Conservation (phyloP, 2,888 invertebrate genomes). For the Aspidiotus rigidus region DNA sequence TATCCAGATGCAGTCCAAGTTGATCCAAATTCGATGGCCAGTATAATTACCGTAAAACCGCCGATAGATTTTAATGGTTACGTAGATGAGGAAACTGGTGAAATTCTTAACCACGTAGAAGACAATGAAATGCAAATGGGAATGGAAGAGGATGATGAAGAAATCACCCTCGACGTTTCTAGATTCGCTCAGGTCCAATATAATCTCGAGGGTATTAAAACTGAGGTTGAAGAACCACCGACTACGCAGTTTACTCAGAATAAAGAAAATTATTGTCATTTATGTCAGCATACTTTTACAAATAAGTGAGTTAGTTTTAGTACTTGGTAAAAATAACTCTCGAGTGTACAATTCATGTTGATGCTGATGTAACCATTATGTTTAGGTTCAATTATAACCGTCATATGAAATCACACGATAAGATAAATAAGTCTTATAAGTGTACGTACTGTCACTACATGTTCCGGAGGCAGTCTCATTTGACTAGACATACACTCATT, state of each 20-base stretch:
- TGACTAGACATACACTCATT: constrained; percentile 29
- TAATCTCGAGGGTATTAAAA: constrained; percentile 9
- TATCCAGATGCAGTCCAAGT: constrained; percentile 5
- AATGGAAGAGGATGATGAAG: constrained; percentile 9
- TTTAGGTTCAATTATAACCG: constrained; percentile 22
- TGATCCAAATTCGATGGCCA: not conserved
- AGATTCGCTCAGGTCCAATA: constrained; percentile 27
- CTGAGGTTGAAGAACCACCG: constrained; percentile 8
- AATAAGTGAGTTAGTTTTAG: constrained; percentile 15
- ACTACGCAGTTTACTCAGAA: not conserved
- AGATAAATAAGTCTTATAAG: constrained; percentile 9
- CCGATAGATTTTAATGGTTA: not conserved
- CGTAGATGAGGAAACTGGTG: not conserved
- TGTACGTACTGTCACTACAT: constrained; percentile 22
- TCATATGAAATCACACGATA: constrained; percentile 27
- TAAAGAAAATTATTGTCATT: constrained; percentile 23
- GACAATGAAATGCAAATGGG: not conserved
- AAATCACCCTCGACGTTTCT: constrained; percentile 21
- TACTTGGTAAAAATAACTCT: not conserved
- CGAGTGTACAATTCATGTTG: not conserved
- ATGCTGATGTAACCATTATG: not conserved
- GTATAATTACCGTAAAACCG: not conserved
- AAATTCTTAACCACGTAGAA: not conserved
- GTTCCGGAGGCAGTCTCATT: constrained; percentile 24
- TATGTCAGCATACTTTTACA: constrained; percentile 18